Evolutionary conservation across 92 coral and sea anemone species (phyloP).

Genomic region (Galaxea fascicularis): DNA sequence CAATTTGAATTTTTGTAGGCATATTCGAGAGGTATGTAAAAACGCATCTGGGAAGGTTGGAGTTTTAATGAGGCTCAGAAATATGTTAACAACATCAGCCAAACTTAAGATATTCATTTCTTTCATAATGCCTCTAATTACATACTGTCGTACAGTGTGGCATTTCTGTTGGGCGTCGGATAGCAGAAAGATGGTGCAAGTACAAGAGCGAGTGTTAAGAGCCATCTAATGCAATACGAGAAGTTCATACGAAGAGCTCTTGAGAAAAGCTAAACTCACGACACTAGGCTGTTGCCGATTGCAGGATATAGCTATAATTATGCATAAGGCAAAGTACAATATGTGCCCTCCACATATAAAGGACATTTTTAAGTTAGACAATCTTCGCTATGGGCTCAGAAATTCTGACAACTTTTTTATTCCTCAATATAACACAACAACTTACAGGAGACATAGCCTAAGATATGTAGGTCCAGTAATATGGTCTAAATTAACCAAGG

Average conservation of each 20-base stretch:
- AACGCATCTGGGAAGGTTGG: conserved; percentile 27
- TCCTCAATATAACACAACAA: neutral
- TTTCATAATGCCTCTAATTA: neutral
- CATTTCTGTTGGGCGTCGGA: neutral
- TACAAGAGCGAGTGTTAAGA: conserved; percentile 2
- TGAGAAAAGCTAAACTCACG: conserved; percentile 5
- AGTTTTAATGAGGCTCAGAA: conserved; percentile 26
- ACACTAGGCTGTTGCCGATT: neutral
- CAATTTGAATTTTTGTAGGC: conserved; percentile 29
- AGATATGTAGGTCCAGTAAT: neutral
- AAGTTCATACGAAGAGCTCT: neutral
- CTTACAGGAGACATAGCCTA: neutral
- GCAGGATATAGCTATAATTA: conserved; percentile 6
- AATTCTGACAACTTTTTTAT: neutral
- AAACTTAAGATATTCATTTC: neutral
- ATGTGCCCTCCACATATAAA: no score
- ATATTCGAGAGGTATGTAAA: conserved; percentile 4
- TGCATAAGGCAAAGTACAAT: neutral
- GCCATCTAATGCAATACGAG: no score
- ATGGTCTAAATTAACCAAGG: neutral
- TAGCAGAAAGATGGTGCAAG: neutral
- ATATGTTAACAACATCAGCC: neutral
- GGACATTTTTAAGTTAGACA: neutral
- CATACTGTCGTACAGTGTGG: neutral
- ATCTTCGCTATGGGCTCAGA: neutral